Evolutionary conservation across 2,113 vertebrate genomes (phyloP).

Genomic region (Salminus brasiliensis): DNA sequence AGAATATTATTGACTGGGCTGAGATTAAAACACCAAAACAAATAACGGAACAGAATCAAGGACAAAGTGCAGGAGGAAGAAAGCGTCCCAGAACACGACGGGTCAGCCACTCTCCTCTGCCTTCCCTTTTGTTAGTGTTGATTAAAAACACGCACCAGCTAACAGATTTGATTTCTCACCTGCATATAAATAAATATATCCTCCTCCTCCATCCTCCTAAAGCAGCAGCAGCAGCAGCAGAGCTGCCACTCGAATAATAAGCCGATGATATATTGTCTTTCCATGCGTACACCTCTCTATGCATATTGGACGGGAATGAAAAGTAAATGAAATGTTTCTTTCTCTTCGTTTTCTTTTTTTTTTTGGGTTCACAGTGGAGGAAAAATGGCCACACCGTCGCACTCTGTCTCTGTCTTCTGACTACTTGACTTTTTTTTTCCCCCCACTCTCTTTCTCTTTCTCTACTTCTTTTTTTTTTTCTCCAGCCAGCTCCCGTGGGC

Average conservation of each 20-base stretch:
- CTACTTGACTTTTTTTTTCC: slow-evolving; percentile 50
- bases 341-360: neutral
- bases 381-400: slow-evolving; percentile 19
- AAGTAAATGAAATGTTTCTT: slow-evolving; percentile 24
- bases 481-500: slow-evolving; percentile 17
- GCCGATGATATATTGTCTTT: slow-evolving; percentile 18
- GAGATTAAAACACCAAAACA: slow-evolving; percentile 83
- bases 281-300: slow-evolving; percentile 17
- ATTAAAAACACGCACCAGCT: slow-evolving; percentile 74
- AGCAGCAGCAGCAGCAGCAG: too few species aligned
- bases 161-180: slow-evolving; percentile 56
- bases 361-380: slow-evolving; percentile 1
- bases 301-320: slow-evolving; percentile 26
- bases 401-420: slow-evolving; percentile 28
- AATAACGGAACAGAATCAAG: slow-evolving; percentile 75
- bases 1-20: slow-evolving; percentile 84
- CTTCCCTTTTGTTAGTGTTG: slow-evolving; percentile 62
- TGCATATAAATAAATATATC: slow-evolving; percentile 54
- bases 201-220: neutral
- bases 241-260: slow-evolving; percentile 43
- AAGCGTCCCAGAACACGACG: slow-evolving; percentile 65
- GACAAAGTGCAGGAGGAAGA: slow-evolving; percentile 73
- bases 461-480: neutral
- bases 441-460: slow-evolving; percentile 17
- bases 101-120: slow-evolving; percentile 61